Base-by-base conservation (phyloP, 2,113 vertebrate species). In the Hippocampus zosterae region DNA sequence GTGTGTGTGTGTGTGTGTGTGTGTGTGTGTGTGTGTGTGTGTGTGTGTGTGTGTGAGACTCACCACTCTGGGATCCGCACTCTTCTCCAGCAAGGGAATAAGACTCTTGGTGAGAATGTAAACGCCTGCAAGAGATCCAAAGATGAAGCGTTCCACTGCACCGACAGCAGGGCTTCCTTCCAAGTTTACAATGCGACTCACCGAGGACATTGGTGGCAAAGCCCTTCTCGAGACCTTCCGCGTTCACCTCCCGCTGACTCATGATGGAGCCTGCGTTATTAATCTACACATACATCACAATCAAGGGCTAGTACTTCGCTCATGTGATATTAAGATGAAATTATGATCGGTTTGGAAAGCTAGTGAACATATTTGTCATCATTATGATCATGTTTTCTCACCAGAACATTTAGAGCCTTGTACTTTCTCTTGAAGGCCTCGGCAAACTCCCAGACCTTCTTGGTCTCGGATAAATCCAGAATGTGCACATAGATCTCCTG, bases 361-460 rank as follows among this genome's bases (percentile, higher is more conserved):
- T 52, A n/a, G 48, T 23, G 11, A 27, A 44, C 13, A 25, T 23
- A 13, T 53, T 27, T 16, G 64, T 37, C 13, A 16, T 33, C 19
- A n/a, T 6, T 23, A n/a, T 18, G 3, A 21, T 10, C 9, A 2
- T 2, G 2, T 53, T 63, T 63, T 2, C 88, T 85, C 66, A 93
- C 92, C 88, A 93, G 85, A 0, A 93, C 92, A 48, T 93, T 93
- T n/a, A 93, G 91, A 12, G 88, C 63, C 83, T 93, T 92, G 82
- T 84, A 91, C 82, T 91, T 92, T 68, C 77, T 92, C 82, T 92
- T 93, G 72, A 93, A 93, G 42, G 67, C 76, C 69, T 93, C 92
- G 0, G 90, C 90, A 75, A 93, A 93, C 78, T 93, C 92, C 92
- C 92, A 92, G 10, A 93, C 91, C 75, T 93, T 93, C 73, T 81